Base-by-base conservation (phyloP, 2,113 vertebrate genomes). In the Indri indri region DNA sequence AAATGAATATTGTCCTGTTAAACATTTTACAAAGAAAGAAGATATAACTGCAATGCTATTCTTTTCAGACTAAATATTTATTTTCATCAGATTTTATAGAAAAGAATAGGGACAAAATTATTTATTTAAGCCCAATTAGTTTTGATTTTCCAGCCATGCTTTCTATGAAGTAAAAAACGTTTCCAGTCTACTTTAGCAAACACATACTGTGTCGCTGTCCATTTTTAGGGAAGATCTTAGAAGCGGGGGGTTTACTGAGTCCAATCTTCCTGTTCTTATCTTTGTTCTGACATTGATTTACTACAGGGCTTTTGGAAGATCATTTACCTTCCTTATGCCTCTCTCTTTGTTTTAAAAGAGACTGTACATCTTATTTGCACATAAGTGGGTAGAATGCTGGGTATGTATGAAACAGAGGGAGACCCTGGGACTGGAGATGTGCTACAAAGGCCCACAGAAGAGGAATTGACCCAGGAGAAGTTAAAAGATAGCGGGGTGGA, bases 211-310 rank as follows among this genome's bases (percentile, higher is more conserved):
- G 34, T 8, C 52, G 2, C 61, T 71, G 45, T 0, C 32, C 30
- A 30, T n/a, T 54, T 52, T 17, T 20, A 57, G 20, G 45, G 8
- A 90, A 83, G n/a, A 76, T 90, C 70, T 76, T 57, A n/a, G 52
- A 94, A 83, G 32, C 59, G 0, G 13, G 8, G 8, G 4, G 3
- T 54, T 81, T 59, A 17, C 34, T 63, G 65, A 93, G 18, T 76
- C 30, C 87, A 73, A n/a, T 88, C 3, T 91, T 85, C 17, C n/a
- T 23, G 17, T 89, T 90, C 90, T 82, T 22, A 63, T 63, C 20
- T 77, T 83, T 96, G 30, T 59, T 85, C 37, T 73, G 47, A 70
- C 13, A 74, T 80, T 95, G 70, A 96, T 77, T 95, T 61, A 54
- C 20, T 89, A 18, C 22, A 13, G 81, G 14, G 4, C 13, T 79